phyloP scores from a whole-genome alignment of 2,113 vertebrate species.

The Poecilia latipinna region DNA sequence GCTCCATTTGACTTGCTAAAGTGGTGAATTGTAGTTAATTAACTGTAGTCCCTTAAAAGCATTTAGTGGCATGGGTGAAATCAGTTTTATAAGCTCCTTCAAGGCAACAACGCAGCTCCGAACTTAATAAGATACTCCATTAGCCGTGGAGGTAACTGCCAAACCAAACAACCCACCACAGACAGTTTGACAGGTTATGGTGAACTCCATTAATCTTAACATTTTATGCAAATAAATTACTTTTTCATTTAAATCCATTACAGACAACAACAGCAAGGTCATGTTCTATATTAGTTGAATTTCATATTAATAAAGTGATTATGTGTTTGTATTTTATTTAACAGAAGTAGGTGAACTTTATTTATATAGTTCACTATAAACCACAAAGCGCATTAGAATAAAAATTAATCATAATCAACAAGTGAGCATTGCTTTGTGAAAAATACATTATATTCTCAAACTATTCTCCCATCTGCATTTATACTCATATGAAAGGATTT shows the following conservation, averaged over 20 bases:
- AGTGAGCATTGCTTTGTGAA: too few species aligned
- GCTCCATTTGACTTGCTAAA: constrained; percentile 45
- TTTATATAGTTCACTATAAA: too few species aligned
- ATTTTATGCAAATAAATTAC: neutral
- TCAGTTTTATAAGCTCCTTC: constrained; percentile 17
- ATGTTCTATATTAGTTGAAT: neutral
- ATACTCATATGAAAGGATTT: too few species aligned
- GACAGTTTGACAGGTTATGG: neutral
- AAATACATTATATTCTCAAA: too few species aligned
- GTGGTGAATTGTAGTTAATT: constrained; percentile 49
- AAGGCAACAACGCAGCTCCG: constrained; percentile 2
- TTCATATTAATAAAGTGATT: neutral
- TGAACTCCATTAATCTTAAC: constrained; percentile 1
- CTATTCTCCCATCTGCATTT: too few species aligned
- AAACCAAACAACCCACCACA: constrained; percentile 6
- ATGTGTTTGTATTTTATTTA: too few species aligned
- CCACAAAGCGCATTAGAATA: too few species aligned
- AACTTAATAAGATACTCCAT: constrained; percentile 18
- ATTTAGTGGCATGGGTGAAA: constrained; percentile 29
- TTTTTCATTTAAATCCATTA: neutral
- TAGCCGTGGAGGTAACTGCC: constrained; percentile 8
- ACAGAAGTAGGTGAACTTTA: too few species aligned
- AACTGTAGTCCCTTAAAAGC: constrained; percentile 22
- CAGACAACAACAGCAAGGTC: neutral
- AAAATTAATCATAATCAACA: too few species aligned